Percentiles rank a stretch among this genome's conserved stretches.
phyloP scores from a whole-genome alignment of 2,888 invertebrate genomes.

The Xestia c-nigrum region DNA sequence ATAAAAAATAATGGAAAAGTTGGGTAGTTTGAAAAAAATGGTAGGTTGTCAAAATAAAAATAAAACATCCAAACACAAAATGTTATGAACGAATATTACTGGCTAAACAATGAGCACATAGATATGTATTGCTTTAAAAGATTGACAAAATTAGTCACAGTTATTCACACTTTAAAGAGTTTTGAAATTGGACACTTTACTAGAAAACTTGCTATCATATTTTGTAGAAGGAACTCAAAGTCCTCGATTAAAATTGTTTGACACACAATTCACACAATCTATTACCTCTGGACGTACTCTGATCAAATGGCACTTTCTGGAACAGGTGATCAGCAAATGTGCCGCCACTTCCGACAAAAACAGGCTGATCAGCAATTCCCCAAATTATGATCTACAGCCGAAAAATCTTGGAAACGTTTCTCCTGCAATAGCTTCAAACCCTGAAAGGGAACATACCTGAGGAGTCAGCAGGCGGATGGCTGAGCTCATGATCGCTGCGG shows the following conservation, averaged over 20 bases:
- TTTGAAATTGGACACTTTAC: neutral
- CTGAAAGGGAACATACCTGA: slow-evolving; percentile 68
- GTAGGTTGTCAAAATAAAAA: neutral
- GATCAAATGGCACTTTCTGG: too few species aligned
- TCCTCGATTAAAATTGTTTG: neutral
- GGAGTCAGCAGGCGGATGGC: slow-evolving; percentile 66
- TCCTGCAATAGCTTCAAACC: neutral
- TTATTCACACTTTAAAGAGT: neutral
- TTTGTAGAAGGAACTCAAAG: neutral
- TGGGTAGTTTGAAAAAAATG: neutral
- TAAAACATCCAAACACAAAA: neutral
- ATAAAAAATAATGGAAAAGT: slow-evolving; percentile 9
- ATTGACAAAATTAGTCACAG: neutral
- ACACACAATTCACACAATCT: neutral
- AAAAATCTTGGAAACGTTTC: neutral
- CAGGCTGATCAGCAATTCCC: neutral
- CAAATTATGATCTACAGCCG: neutral
- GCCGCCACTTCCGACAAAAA: neutral
- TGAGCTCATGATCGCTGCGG: slow-evolving; percentile 79
- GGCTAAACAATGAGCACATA: neutral
- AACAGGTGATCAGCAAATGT: too few species aligned
- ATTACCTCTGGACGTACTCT: neutral
- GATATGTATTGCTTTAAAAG: neutral
- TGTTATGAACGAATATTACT: neutral
- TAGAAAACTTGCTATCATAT: neutral